Evolutionary conservation across 2,888 invertebrate genomes (phyloP), one percentile per base, ranked within the genome.

Genomic region (Entomobrya proxima): DNA sequence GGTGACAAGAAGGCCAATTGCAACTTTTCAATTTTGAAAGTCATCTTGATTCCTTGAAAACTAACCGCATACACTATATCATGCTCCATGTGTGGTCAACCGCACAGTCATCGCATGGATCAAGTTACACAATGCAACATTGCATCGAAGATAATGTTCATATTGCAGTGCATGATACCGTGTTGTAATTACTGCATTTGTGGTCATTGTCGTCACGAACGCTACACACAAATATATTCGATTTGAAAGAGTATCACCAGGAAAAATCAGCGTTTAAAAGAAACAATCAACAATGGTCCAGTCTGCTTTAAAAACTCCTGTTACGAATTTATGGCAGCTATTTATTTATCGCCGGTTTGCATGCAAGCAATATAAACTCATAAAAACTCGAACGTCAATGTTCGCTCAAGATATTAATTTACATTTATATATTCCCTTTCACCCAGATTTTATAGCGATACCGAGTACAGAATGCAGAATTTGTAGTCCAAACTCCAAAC

Each of bases 51-150:
- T 32, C 58, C 4, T 32, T 15, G 13, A 11, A 3, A 7, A 18
- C 6, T 6, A 18, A 50, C n/a, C n/a, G 13, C n/a, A 15, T 47
- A 13, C 37, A 7, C 37, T 11, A 47, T 58, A 58, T 58, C 24
- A 32, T 58, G 7, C 58, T 30, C 58, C 58, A 24, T 58, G 58
- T 58, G 58, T 58, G 58, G 58, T 58, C 55, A 55, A n/a, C 24
- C 18, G 24, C 18, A 11, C 3, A 11, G 7, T 52, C 50, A 15
- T 50, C 21, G 21, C 50, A 50, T 18, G 6, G 50, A 21, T 50
- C 55, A 55, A 55, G 27, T 55, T 55, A 55, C 55, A 55, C 27
- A 50, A 11, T 18, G 13, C 13, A 47, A 47, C n/a, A 47, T 47
- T 11, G 13, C 47, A 47, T 47, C n/a, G n/a, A n/a, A n/a, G n/a